Percentiles rank a stretch among this genome's conserved stretches.
phyloP scores from a whole-genome alignment of 1,140 invertebrate genomes.

The Drosophila ogumai region DNA sequence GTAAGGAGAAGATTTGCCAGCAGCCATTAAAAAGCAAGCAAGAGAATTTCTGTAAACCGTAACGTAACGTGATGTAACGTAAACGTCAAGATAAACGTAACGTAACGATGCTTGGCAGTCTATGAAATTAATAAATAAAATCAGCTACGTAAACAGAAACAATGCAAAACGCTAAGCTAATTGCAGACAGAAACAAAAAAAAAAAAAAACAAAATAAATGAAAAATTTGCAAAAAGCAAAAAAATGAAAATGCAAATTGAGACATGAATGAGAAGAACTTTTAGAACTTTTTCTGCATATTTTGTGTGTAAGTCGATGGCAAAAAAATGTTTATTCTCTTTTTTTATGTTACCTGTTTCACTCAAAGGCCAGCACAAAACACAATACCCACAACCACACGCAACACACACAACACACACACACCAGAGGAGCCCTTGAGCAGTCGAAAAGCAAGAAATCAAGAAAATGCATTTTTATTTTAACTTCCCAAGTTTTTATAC shows the following conservation, averaged over 20 bases:
- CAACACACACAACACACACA: neutral
- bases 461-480: constrained; percentile 7
- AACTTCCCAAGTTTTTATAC: constrained; percentile 13
- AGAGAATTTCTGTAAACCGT: constrained; percentile 2
- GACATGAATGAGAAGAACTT: constrained; percentile 43
- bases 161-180: constrained; percentile 53
- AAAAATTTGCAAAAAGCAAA: constrained; percentile 8
- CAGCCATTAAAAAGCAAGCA: constrained; percentile 1
- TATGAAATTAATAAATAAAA: constrained; percentile 44
- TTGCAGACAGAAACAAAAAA: constrained; percentile 32
- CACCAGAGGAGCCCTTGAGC: constrained; percentile 18
- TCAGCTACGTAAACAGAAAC: constrained; percentile 49
- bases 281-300: constrained; percentile 65
- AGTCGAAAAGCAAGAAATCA: constrained; percentile 1
- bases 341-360: constrained; percentile 55
- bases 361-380: constrained; percentile 53
- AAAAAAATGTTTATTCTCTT: constrained; percentile 49
- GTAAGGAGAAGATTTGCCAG: constrained; percentile 4
- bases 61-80: constrained; percentile 7
- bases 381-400: constrained; percentile 14
- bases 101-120: constrained; percentile 33
- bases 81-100: constrained; percentile 15
- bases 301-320: constrained; percentile 59
- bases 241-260: constrained; percentile 1
- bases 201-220: constrained; percentile 9